These are phyloP conservation scores for Corythucha ciliata DNA, from an alignment of 2,888 invertebrate species.

Conservation along the genomic window DNA sequence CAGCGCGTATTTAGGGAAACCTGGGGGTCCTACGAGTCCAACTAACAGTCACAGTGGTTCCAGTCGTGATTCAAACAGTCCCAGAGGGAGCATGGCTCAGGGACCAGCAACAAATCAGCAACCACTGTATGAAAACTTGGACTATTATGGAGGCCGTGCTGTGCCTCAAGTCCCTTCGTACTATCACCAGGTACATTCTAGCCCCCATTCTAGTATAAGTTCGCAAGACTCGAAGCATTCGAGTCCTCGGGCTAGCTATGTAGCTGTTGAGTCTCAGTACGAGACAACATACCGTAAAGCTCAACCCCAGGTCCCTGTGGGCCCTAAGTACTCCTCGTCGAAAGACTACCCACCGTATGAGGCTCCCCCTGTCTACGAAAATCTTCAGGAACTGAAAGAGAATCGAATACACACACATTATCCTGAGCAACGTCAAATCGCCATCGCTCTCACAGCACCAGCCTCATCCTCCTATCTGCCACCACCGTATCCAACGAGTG, in stretches of 20 bases:
- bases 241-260: slow-evolving; percentile 43
- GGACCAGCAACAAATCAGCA: slow-evolving; percentile 40
- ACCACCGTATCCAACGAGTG: slow-evolving; percentile 13
- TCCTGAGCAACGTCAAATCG: slow-evolving; percentile 45
- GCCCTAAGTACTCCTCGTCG: slow-evolving; percentile 41
- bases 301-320: slow-evolving; percentile 69
- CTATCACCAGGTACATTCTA: slow-evolving; percentile 50
- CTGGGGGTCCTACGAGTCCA: slow-evolving; percentile 43
- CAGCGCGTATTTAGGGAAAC: slow-evolving; percentile 32
- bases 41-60: slow-evolving; percentile 52
- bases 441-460: slow-evolving; percentile 41
- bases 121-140: slow-evolving; percentile 73
- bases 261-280: slow-evolving; percentile 42
- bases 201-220: slow-evolving; percentile 43
- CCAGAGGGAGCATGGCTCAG: slow-evolving; percentile 40
- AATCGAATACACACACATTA: slow-evolving; percentile 36
- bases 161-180: slow-evolving; percentile 48
- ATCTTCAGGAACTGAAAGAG: slow-evolving; percentile 49
- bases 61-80: slow-evolving; percentile 50
- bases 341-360: slow-evolving; percentile 44
- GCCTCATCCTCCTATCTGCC: slow-evolving; percentile 29
- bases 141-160: slow-evolving; percentile 58
- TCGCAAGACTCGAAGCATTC: slow-evolving; percentile 46
- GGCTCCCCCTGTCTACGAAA: slow-evolving; percentile 53
- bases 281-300: slow-evolving; percentile 61